Evolutionary conservation across 2,888 invertebrate genomes (phyloP).

Genomic region (Lasius fuliginosus): DNA sequence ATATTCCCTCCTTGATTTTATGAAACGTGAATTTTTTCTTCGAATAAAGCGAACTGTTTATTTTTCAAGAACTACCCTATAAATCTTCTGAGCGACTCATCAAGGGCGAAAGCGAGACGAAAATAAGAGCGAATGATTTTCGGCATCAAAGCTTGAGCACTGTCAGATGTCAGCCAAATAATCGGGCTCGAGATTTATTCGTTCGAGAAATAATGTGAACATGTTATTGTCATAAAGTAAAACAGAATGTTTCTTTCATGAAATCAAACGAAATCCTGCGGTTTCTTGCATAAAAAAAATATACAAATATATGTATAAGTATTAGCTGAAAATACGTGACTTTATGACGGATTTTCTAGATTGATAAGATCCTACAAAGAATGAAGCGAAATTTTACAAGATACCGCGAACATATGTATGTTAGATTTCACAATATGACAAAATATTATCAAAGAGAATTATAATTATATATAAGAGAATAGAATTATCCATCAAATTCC

Average conservation of each 20-base stretch:
- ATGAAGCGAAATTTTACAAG: not conserved
- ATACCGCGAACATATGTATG: not conserved
- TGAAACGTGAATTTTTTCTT: not conserved
- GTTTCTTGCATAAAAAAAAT: not conserved
- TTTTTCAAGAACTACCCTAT: not conserved
- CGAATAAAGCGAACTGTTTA: not conserved
- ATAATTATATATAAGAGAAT: conserved; percentile 8
- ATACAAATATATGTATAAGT: not conserved
- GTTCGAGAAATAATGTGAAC: too few relatives aligned
- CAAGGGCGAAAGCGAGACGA: not conserved
- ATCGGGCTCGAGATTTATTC: not conserved
- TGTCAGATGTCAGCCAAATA: not conserved
- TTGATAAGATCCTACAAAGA: not conserved
- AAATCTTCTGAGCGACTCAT: not conserved
- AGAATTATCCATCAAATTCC: not conserved
- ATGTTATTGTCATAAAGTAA: too few relatives aligned
- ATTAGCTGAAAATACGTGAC: not conserved
- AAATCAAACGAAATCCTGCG: too few relatives aligned
- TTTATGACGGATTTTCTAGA: not conserved
- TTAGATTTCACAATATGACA: not conserved
- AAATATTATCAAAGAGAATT: not conserved
- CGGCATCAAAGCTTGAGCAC: not conserved
- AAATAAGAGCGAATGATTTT: not conserved
- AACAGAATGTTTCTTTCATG: too few relatives aligned
- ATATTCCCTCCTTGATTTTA: not conserved